Base-by-base conservation (phyloP, 2,888 invertebrate species). In the Dicyrtomina minuta region DNA sequence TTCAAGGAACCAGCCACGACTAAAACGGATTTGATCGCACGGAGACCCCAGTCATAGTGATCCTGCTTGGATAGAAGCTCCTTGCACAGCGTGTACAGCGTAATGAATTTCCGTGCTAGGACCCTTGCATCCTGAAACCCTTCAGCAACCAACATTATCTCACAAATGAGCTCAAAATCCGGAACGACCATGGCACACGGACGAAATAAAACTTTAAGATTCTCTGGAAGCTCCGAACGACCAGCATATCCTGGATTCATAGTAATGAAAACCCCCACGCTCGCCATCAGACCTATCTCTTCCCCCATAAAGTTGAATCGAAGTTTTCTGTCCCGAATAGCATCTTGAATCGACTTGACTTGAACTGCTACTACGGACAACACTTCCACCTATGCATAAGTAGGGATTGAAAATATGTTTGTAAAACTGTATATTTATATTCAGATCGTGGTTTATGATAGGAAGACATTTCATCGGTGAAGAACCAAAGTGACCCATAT, bases 181-280 rank as follows among this genome's bases (percentile, higher is more conserved):
- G 97, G 97, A 0, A 97, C 96, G 0, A 96, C 95, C 97, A 97
- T 97, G 51, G 97, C 96, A 82, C 96, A 97, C 0, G 96, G 96
- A 79, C 96, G 77, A 72, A 81, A 82, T 0, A 82, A 77, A 4
- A 81, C 81, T 76, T 83, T 83, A 17, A 90, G 82, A 83, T 92
- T 92, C 83, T 92, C 92, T 1, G 91, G 91, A 51, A 92, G 81
- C 82, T 92, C 91, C 0, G 93, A 93, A 79, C 96, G 87, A 0
- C 97, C 97, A 4, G 96, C 96, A 81, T 97, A 97, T 12, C 96
- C 96, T 0, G 96, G 96, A 85, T 96, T 97, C 96, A 97, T 97
- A 1, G 97, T 97, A 70, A 97, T 96, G 79, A 97, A 97, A 79
- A 97, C 91, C 2, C 97, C 85, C 10, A 97, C 96, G 0, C 92